Evolutionary conservation across 2,797 vertebrate genomes (phyloP).

Genomic region (Ptychobarbus kaznakovi): DNA sequence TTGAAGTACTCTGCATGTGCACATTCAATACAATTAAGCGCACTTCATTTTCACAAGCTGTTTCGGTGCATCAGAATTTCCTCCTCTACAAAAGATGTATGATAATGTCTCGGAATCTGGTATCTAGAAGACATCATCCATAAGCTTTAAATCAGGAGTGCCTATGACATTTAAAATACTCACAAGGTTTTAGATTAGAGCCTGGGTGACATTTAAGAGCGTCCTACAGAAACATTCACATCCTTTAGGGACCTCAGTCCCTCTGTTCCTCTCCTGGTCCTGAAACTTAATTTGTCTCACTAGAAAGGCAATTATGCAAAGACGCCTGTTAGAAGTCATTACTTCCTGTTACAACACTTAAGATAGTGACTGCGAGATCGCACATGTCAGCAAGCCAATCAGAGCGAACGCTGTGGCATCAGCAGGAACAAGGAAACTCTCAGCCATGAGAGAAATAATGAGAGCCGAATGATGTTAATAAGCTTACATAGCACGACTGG

Average conservation of each 20-base stretch:
- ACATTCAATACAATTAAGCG: not conserved
- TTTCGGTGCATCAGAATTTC: not conserved
- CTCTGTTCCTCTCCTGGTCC: not conserved
- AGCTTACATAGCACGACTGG: conserved; percentile 74
- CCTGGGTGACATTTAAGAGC: not conserved
- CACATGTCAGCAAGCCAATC: conserved; percentile 75
- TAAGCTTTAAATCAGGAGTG: not conserved
- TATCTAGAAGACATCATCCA: not conserved
- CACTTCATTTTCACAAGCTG: not conserved
- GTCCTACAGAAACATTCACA: not conserved
- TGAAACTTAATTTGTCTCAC: conserved; percentile 75
- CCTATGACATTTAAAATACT: not conserved
- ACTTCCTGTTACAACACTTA: conserved; percentile 76
- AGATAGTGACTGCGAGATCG: conserved; percentile 73
- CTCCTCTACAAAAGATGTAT: not conserved
- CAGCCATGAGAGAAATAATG: conserved; percentile 77
- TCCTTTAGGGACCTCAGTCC: not conserved
- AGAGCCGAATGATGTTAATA: conserved; percentile 76
- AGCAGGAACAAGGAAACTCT: conserved; percentile 66
- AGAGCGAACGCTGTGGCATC: conserved; percentile 53
- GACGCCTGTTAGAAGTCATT: conserved; percentile 76
- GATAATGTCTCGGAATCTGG: not conserved
- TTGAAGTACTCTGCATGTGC: not conserved
- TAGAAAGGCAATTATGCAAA: conserved; percentile 76
- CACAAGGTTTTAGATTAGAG: not conserved